Conservation (phyloP, 2,113 vertebrate species). For the Nothobranchius furzeri region DNA sequence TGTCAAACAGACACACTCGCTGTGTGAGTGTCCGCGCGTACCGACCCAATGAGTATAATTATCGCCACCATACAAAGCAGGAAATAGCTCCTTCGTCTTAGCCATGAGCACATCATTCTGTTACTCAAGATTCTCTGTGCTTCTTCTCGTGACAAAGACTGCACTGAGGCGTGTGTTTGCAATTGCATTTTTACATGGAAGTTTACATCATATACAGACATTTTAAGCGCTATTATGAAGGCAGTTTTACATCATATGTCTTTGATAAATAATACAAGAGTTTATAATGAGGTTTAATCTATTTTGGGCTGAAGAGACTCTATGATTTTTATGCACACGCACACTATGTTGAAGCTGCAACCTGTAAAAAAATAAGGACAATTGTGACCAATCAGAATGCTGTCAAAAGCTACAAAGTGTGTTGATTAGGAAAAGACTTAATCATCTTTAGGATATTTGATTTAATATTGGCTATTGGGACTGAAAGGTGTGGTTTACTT, state of each 20-base stretch:
- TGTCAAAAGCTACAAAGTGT: no score
- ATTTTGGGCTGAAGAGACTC: not conserved
- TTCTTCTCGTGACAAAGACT: conserved; percentile 7
- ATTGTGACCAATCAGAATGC: no score
- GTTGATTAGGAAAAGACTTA: no score
- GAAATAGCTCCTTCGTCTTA: conserved; percentile 53
- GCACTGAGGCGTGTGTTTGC: not conserved
- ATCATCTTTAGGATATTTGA: no score
- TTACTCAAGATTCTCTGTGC: conserved; percentile 44
- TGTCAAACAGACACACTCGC: conserved; percentile 62
- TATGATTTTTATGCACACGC: no score
- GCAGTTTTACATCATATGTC: not conserved
- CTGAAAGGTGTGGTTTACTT: no score
- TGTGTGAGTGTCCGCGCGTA: not conserved
- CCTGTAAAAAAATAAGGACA: no score
- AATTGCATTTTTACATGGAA: not conserved
- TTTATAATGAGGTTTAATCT: not conserved
- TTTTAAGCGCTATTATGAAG: not conserved
- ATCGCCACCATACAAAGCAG: conserved; percentile 55
- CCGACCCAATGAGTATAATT: conserved; percentile 55
- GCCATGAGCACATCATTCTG: conserved; percentile 56
- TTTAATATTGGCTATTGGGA: no score
- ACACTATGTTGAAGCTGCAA: no score
- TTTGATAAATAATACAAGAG: not conserved
- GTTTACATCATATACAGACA: not conserved